These are phyloP conservation scores for Acropora tenuis DNA, from an alignment of 64 coral and sea anemone genomes.

Conservation along the genomic window DNA sequence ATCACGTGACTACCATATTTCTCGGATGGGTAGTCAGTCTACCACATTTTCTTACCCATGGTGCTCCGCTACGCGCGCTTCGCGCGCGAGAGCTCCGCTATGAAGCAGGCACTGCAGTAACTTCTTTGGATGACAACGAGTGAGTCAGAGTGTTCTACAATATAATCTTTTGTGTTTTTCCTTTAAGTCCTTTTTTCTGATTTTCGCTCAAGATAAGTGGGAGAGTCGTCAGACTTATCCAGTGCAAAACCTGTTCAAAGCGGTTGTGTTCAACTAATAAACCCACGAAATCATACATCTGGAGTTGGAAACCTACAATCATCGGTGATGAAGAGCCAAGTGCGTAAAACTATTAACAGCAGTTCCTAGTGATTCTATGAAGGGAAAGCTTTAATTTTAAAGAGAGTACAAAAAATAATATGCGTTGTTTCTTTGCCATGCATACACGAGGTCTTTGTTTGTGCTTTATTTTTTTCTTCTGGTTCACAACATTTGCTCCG, in stretches of 20 bases:
- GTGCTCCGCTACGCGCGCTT: background rate
- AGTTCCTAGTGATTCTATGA: constrained; percentile 1
- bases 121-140: background rate
- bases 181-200: background rate
- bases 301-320: constrained; percentile 1
- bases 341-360: constrained; percentile 1
- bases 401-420: background rate
- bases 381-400: background rate
- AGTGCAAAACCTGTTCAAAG: constrained; percentile 1
- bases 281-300: background rate
- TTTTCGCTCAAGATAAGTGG: background rate
- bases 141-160: background rate
- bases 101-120: background rate
- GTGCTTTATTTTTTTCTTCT: background rate
- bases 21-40: background rate
- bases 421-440: background rate
- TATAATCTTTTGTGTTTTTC: background rate
- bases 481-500: background rate
- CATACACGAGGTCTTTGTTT: background rate
- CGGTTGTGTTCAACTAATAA: constrained; percentile 1
- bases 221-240: background rate
- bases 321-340: background rate
- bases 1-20: too few species aligned
- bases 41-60: background rate
- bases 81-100: too few species aligned